A percentile compares a stretch with the other conserved stretches of the same genome.
These are phyloP conservation scores for Pluvianellus socialis DNA, from an alignment of 2,113 vertebrate genomes.

Conservation along the genomic window DNA sequence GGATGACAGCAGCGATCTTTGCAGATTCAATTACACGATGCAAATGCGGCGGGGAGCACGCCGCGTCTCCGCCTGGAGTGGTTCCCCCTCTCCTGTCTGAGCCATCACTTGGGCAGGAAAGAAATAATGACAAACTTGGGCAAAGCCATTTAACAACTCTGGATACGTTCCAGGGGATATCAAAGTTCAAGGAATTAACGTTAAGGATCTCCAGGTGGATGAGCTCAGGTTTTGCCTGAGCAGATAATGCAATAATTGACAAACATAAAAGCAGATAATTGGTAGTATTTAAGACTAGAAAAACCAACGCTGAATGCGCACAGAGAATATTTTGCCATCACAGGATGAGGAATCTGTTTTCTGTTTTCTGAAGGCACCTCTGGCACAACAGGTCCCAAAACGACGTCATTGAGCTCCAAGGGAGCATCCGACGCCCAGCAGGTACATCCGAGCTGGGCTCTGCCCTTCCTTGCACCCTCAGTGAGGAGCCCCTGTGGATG, in stretches of 20 bases:
- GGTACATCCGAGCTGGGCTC: neutral
- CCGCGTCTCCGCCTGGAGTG: fast-evolving
- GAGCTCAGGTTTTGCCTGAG: neutral
- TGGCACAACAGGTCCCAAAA: neutral
- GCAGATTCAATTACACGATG: neutral
- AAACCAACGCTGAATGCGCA: neutral
- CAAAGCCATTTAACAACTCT: neutral
- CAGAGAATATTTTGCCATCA: neutral
- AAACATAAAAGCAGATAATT: neutral
- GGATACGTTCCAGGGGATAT: neutral
- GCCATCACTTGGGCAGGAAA: neutral
- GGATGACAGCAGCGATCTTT: neutral
- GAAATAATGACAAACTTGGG: neutral
- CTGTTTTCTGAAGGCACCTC: neutral
- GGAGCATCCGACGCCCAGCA: neutral
- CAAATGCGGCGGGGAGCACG: neutral
- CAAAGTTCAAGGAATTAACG: neutral
- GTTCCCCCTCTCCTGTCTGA: neutral
- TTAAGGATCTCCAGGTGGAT: neutral
- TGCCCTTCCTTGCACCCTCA: neutral
- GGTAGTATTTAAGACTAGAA: neutral
- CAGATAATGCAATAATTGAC: neutral
- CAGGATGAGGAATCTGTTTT: neutral
- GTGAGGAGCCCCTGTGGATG: no score
- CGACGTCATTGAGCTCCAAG: fast-evolving